Conservation (phyloP, 2,113 vertebrate genomes). For the Rhynchomys soricoides region DNA sequence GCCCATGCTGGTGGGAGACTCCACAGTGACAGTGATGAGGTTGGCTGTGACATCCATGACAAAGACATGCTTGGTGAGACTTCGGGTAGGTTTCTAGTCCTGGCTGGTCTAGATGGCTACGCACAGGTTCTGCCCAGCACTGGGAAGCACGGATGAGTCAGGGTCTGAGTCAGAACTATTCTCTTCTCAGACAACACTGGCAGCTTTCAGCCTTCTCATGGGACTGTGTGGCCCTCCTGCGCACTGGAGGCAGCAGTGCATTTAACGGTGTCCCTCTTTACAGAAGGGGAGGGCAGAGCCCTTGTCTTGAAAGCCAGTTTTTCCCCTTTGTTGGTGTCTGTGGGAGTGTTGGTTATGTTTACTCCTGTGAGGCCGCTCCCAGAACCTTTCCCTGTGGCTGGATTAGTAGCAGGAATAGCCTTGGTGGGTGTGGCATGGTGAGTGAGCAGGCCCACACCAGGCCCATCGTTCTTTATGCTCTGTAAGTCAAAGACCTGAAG, state of each 20-base stretch:
- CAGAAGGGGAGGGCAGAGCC: not conserved
- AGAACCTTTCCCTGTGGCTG: not conserved
- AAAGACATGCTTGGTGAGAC: constrained; percentile 97
- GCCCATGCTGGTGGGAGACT: constrained; percentile 97
- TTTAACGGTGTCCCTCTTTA: constrained; percentile 80
- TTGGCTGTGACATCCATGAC: constrained; percentile 98
- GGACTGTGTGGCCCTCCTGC: constrained; percentile 43
- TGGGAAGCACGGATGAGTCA: constrained; percentile 85
- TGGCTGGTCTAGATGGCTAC: constrained; percentile 90
- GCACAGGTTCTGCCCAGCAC: constrained; percentile 85
- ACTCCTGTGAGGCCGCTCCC: fast-evolving
- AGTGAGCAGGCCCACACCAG: constrained; percentile 38
- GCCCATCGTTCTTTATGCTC: constrained; percentile 85
- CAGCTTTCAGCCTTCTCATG: not conserved
- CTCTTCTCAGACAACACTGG: constrained; percentile 87
- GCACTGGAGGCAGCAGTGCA: fast-evolving
- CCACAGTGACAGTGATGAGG: constrained; percentile 97
- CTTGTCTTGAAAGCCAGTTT: constrained; percentile 75
- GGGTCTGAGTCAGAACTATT: constrained; percentile 95
- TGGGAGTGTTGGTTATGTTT: fast-evolving
- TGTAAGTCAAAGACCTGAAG: constrained; percentile 92
- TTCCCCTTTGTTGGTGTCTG: constrained; percentile 82
- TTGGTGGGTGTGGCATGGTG: constrained; percentile 78
- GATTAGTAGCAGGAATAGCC: not conserved
- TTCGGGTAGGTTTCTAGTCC: constrained; percentile 97